Evolutionary conservation across 2,113 vertebrate species (phyloP).

Genomic region (Myotis lucifugus): DNA sequence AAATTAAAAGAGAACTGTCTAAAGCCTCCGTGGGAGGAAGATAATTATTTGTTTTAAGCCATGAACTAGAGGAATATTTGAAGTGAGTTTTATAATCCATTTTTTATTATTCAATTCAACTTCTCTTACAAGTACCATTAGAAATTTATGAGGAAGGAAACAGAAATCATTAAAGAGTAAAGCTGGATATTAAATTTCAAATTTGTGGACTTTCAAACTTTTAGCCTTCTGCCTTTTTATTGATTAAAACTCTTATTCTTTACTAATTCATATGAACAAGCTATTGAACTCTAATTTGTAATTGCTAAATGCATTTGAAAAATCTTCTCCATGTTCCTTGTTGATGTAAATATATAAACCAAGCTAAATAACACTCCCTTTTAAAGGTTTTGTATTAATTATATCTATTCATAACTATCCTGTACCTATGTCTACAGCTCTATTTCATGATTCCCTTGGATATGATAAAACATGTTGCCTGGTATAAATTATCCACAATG

Average conservation of each 20-base stretch:
- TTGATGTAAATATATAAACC: neutral
- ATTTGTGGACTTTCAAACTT: constrained; percentile 71
- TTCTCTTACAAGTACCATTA: constrained; percentile 78
- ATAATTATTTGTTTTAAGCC: constrained; percentile 69
- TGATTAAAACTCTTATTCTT: constrained; percentile 67
- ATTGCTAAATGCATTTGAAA: neutral
- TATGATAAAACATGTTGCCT: rapidly evolving
- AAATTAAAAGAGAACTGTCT: constrained; percentile 27
- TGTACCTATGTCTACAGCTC: neutral
- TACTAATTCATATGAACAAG: constrained; percentile 65
- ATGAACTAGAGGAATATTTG: constrained; percentile 58
- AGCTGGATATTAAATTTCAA: constrained; percentile 61
- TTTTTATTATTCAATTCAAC: constrained; percentile 73
- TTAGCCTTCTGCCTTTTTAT: constrained; percentile 56
- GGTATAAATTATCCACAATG: neutral
- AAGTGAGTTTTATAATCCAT: constrained; percentile 68
- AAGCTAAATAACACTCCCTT: neutral
- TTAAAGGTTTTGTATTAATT: neutral
- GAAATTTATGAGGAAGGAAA: constrained; percentile 78
- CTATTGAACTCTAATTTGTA: constrained; percentile 27
- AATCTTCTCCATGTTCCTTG: neutral
- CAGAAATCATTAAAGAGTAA: constrained; percentile 69
- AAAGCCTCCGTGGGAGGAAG: neutral
- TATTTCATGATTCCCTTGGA: neutral
- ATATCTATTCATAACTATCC: neutral